Conservation (phyloP, 2,797 vertebrate genomes). For the Dromococcyx pavoninus region DNA sequence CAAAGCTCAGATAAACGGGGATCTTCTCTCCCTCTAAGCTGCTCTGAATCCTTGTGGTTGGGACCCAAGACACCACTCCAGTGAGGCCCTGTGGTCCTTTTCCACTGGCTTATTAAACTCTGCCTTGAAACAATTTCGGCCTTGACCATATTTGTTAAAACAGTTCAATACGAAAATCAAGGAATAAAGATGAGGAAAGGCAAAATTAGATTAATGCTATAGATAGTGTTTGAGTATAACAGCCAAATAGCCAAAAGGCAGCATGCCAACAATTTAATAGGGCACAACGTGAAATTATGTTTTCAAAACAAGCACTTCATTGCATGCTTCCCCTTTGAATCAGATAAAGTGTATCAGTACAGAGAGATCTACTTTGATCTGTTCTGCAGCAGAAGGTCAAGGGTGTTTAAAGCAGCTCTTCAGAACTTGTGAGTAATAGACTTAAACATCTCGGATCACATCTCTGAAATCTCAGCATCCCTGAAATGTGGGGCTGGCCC, state of each 20-base stretch:
- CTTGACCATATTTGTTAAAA: constrained; percentile 10
- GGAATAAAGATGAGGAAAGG: constrained; percentile 38
- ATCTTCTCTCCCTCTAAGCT: neutral
- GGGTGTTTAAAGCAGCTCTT: constrained; percentile 40
- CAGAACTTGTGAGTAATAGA: constrained; percentile 18
- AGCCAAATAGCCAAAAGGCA: constrained; percentile 58
- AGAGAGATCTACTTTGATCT: constrained; percentile 53
- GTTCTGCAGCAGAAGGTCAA: constrained; percentile 41
- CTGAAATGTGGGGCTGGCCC: neutral
- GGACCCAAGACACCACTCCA: neutral
- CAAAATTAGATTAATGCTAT: neutral
- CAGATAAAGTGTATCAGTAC: constrained; percentile 31
- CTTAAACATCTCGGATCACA: neutral
- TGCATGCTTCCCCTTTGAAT: constrained; percentile 52
- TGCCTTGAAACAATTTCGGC: neutral
- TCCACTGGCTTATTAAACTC: neutral
- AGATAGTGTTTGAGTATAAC: constrained; percentile 1
- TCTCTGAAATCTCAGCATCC: neutral
- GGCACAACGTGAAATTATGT: constrained; percentile 42
- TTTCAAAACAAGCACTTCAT: constrained; percentile 60
- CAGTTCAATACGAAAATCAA: constrained; percentile 28
- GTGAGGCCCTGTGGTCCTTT: accelerated
- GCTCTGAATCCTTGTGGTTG: neutral
- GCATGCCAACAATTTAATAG: constrained; percentile 61
- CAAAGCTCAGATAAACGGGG: neutral